A percentile compares a stretch with the other conserved stretches of the same genome.
Evolutionary conservation across 2,797 vertebrate genomes (phyloP).

Genomic region (Furcifer pardalis): DNA sequence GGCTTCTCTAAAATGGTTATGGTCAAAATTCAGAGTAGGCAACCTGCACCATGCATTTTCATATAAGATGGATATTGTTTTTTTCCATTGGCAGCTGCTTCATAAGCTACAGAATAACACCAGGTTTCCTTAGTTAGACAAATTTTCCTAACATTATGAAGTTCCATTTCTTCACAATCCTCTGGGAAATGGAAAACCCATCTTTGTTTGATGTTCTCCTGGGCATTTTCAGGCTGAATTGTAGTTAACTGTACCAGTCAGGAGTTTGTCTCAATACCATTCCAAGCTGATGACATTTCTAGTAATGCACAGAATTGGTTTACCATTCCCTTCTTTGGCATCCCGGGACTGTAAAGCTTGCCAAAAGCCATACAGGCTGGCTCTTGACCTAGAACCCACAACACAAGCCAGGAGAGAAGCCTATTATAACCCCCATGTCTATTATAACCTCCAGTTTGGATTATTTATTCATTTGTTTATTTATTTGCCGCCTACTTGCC

Average conservation of each 20-base stretch:
- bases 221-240: slow-evolving; percentile 21
- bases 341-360: too few relatives aligned
- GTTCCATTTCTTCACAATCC: slow-evolving; percentile 43
- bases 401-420: too few relatives aligned
- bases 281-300: neutral
- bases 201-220: slow-evolving; percentile 31
- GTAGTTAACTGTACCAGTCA: slow-evolving; percentile 9
- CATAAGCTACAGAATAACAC: neutral
- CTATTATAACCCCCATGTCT: too few relatives aligned
- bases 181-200: slow-evolving; percentile 37
- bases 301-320: too few relatives aligned
- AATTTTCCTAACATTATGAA: slow-evolving; percentile 34
- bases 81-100: slow-evolving; percentile 24
- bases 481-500: too few relatives aligned
- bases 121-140: slow-evolving; percentile 13
- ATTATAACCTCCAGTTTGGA: neutral
- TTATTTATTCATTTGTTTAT: too few relatives aligned
- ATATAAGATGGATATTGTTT: neutral
- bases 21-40: slow-evolving; percentile 10
- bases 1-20: slow-evolving; percentile 9
- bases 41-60: neutral
- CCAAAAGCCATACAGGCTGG: too few relatives aligned
- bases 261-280: slow-evolving; percentile 2
- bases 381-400: too few relatives aligned
- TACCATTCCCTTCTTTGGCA: too few relatives aligned